Evolutionary conservation across 2,888 invertebrate species (phyloP).

Genomic region (Rhagium mordax): DNA sequence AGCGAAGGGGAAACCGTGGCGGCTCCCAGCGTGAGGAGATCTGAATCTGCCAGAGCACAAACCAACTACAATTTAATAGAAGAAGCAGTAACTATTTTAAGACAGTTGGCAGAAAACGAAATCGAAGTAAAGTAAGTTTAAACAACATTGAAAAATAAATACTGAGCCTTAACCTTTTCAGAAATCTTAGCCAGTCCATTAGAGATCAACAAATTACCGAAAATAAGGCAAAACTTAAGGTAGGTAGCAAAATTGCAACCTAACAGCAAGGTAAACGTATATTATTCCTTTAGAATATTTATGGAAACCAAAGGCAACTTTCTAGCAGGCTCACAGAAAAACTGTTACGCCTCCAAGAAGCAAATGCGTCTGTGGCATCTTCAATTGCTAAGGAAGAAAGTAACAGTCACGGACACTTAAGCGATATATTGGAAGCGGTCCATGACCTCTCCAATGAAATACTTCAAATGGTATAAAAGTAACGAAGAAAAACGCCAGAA

Average conservation of each 20-base stretch:
- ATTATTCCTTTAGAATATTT: constrained; percentile 61
- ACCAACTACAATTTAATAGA: constrained; percentile 71
- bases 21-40: constrained; percentile 65
- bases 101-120: constrained; percentile 69
- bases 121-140: constrained; percentile 62
- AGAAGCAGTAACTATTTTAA: constrained; percentile 69
- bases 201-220: constrained; percentile 13
- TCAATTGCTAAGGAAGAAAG: constrained; percentile 58
- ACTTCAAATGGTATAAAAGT: constrained; percentile 64
- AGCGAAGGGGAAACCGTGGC: constrained; percentile 67
- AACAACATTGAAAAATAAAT: neutral
- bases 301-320: constrained; percentile 67
- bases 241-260: neutral
- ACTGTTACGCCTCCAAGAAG: constrained; percentile 68
- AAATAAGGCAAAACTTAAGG: constrained; percentile 23
- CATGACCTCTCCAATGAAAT: constrained; percentile 68
- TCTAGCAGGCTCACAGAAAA: constrained; percentile 67
- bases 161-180: neutral
- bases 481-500: neutral
- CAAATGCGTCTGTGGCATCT: constrained; percentile 61
- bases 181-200: constrained; percentile 25
- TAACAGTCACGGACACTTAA: constrained; percentile 54
- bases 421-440: constrained; percentile 64
- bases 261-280: neutral
- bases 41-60: constrained; percentile 66